These are phyloP conservation scores for Rugalucina vietnamica DNA, from an alignment of 2,888 invertebrate genomes.

Conservation along the genomic window DNA sequence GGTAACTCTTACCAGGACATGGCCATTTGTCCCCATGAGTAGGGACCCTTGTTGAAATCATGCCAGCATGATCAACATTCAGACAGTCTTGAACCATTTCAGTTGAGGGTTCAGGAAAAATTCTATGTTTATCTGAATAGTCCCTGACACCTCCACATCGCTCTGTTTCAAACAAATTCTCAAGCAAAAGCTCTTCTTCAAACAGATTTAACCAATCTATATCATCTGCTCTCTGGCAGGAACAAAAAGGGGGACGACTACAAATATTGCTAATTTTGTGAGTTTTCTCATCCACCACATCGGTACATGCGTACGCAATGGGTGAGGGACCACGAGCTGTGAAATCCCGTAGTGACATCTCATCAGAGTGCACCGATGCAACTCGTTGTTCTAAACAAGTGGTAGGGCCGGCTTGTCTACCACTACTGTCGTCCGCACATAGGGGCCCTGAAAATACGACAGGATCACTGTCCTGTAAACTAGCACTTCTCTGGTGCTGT, in stretches of 20 bases:
- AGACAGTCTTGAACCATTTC: neutral
- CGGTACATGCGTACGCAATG: neutral
- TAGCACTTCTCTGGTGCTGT: neutral
- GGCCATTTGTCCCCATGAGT: neutral
- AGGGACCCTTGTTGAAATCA: neutral
- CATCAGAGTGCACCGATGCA: neutral
- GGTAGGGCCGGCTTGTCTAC: neutral
- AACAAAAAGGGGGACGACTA: neutral
- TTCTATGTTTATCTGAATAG: neutral
- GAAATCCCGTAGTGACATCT: neutral
- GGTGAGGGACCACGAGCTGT: neutral
- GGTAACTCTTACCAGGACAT: neutral
- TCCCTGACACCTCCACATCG: neutral
- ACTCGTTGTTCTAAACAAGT: neutral
- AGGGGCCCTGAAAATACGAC: neutral
- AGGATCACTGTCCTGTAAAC: neutral
- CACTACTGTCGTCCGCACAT: neutral
- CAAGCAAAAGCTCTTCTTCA: neutral
- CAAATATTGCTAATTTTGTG: neutral
- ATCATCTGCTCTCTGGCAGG: neutral
- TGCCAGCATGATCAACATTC: slow-evolving; percentile 19
- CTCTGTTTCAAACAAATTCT: neutral
- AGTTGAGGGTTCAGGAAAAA: neutral
- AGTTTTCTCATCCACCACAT: neutral
- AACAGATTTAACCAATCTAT: neutral